A percentile compares a stretch with the other conserved stretches of the same genome.
Conservation (phyloP, 2,797 vertebrate genomes). For the Trachops cirrhosus region DNA sequence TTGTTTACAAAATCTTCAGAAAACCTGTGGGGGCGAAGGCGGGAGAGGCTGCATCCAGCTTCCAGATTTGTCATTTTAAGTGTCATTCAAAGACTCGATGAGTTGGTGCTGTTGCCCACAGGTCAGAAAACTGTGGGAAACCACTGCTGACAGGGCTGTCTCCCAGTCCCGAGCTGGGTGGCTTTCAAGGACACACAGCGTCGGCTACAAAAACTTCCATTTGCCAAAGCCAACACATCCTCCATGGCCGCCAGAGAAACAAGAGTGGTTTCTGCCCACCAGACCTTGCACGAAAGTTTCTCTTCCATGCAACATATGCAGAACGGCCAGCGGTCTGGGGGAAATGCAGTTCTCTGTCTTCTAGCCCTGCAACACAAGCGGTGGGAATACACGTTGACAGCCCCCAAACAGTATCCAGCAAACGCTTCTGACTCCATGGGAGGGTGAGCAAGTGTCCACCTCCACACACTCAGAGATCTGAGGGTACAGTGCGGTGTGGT, state of each 20-base stretch:
- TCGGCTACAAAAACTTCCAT: fast-evolving
- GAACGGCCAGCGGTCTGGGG: not conserved
- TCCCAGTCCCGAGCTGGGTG: fast-evolving
- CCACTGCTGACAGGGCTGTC: not conserved
- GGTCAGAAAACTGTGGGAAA: not conserved
- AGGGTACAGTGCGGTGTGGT: not conserved
- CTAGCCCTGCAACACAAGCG: not conserved
- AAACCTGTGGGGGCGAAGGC: not conserved
- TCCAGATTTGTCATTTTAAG: not conserved
- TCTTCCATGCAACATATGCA: fast-evolving
- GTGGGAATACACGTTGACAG: too few species aligned
- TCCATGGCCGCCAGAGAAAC: not conserved
- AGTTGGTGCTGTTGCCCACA: not conserved
- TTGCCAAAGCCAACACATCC: not conserved
- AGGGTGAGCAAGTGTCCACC: fast-evolving
- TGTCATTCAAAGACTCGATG: not conserved
- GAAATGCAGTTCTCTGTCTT: not conserved
- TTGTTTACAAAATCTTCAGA: not conserved
- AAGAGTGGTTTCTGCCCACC: not conserved
- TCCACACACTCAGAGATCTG: fast-evolving
- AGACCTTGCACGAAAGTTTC: fast-evolving
- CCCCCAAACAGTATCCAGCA: not conserved
- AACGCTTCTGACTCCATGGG: not conserved
- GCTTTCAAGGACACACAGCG: not conserved
- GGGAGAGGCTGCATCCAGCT: not conserved